phyloP scores from a whole-genome alignment of 1,140 invertebrate species.

The Lordiphosa stackelbergi region DNA sequence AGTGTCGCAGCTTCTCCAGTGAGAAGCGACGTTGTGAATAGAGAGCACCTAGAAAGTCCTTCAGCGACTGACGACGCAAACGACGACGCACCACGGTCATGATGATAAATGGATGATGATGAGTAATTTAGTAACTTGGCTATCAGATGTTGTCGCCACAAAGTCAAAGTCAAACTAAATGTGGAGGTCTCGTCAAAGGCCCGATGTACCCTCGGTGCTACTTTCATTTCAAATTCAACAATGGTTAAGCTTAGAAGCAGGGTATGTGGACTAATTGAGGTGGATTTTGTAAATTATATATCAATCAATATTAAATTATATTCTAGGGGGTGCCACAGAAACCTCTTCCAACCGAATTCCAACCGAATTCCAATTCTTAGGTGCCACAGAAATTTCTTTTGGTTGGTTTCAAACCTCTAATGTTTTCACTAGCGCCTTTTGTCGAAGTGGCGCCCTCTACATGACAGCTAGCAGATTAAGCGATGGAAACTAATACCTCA shows the following conservation, averaged over 20 bases:
- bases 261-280: constrained; percentile 1
- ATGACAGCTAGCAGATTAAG: too few species aligned
- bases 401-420: too few species aligned
- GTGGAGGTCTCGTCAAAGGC: constrained; percentile 14
- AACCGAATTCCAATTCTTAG: too few species aligned
- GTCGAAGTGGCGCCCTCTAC: too few species aligned
- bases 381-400: too few species aligned
- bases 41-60: constrained; percentile 50
- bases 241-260: constrained; percentile 9
- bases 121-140: constrained; percentile 1
- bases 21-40: constrained; percentile 51
- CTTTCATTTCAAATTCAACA: constrained; percentile 35
- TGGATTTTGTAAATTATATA: too few species aligned
- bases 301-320: too few species aligned
- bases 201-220: constrained; percentile 38
- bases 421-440: too few species aligned
- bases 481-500: too few species aligned
- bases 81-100: constrained; percentile 55
- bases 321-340: too few species aligned
- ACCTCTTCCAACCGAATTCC: too few species aligned
- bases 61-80: constrained; percentile 51
- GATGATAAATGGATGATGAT: constrained; percentile 1
- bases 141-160: constrained; percentile 25
- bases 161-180: constrained; percentile 51
- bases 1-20: constrained; percentile 45